Percentiles rank a stretch among this genome's conserved stretches.
Evolutionary conservation across 2,888 invertebrate species (phyloP).

Genomic region (Lithophane socia): DNA sequence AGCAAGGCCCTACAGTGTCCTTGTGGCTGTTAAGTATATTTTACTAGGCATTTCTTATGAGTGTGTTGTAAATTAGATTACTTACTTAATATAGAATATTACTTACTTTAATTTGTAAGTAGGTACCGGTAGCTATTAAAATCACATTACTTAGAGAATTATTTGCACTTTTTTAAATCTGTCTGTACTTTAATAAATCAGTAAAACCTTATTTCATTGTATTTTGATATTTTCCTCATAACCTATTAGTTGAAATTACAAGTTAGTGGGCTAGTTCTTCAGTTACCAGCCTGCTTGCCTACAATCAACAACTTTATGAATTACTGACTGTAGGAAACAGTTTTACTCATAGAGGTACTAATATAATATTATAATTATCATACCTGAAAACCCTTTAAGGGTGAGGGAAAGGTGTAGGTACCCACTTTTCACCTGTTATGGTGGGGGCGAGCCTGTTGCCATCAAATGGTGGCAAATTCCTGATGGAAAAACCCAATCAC

Average conservation of each 20-base stretch:
- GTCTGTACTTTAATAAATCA: conserved; percentile 67
- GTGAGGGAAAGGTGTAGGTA: background rate
- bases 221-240: conserved; percentile 15
- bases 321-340: background rate
- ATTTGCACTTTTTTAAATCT: conserved; percentile 87
- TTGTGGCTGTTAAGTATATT: conserved; percentile 7
- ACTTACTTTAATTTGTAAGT: conserved; percentile 47
- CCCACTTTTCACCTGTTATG: background rate
- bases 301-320: background rate
- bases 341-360: background rate
- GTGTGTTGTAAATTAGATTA: conserved; percentile 54
- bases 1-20: background rate
- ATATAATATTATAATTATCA: background rate
- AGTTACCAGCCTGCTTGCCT: background rate
- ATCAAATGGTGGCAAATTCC: background rate
- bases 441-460: no score
- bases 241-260: background rate
- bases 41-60: conserved; percentile 42
- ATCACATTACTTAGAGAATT: conserved; percentile 69
- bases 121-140: conserved; percentile 60
- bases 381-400: background rate
- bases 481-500: background rate
- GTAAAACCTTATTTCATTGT: conserved; percentile 42
- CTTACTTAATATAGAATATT: conserved; percentile 30
- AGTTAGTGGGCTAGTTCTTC: background rate